Conservation (phyloP, 1,140 invertebrate species). For the Ctenoplectra terminalis region DNA sequence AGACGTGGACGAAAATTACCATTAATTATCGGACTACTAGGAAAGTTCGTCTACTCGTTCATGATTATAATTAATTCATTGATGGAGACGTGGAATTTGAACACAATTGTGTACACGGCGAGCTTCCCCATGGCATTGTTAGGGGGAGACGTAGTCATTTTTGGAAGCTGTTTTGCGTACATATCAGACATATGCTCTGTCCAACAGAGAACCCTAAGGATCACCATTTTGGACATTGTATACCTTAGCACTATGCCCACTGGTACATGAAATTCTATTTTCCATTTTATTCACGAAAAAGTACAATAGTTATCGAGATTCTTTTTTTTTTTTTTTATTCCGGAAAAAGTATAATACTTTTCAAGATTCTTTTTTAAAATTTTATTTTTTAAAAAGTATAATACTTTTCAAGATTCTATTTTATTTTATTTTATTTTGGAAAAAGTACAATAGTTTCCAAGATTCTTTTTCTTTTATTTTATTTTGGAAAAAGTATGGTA, state of each 20-base stretch:
- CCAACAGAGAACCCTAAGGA: conserved; percentile 86
- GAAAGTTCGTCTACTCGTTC: conserved; percentile 88
- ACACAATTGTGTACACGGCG: conserved; percentile 89
- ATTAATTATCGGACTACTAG: conserved; percentile 86
- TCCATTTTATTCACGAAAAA: not conserved
- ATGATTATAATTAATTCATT: conserved; percentile 88
- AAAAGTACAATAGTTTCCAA: no score
- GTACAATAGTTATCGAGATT: not conserved
- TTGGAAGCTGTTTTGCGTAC: conserved; percentile 89
- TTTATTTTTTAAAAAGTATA: no score
- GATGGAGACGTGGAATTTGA: conserved; percentile 87
- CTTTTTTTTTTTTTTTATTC: no score
- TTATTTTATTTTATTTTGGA: no score
- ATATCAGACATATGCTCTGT: conserved; percentile 87
- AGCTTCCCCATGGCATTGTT: conserved; percentile 88
- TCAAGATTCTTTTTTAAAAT: no score
- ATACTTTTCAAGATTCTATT: no score
- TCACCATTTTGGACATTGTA: conserved; percentile 88
- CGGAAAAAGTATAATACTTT: no score
- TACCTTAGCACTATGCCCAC: conserved; percentile 90
- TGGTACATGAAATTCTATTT: conserved; percentile 77
- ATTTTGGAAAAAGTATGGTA: no score
- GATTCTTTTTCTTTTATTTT: no score
- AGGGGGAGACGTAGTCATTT: conserved; percentile 89
- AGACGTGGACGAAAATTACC: conserved; percentile 87